Conservation (phyloP, 2,888 invertebrate species). For the Leptopilina drosophilae region DNA sequence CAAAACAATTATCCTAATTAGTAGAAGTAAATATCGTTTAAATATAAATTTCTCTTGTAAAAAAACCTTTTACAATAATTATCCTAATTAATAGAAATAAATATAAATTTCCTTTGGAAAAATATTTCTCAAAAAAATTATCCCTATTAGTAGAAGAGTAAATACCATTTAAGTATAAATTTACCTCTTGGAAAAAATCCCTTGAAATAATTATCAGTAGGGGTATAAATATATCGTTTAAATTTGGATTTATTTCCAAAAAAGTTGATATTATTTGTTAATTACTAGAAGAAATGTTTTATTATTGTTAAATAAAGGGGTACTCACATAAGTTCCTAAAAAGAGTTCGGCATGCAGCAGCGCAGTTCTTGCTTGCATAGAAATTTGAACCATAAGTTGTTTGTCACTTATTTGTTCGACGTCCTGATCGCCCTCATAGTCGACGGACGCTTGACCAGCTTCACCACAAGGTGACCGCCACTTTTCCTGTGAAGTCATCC, state of each 20-base stretch:
- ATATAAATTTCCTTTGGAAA: too few species aligned
- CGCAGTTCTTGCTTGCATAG: slow-evolving; percentile 77
- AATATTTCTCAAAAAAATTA: too few species aligned
- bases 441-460: slow-evolving; percentile 68
- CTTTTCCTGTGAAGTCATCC: slow-evolving; percentile 72
- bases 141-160: background rate
- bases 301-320: background rate
- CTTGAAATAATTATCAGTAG: too few species aligned
- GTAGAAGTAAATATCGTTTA: too few species aligned
- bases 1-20: too few species aligned
- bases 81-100: too few species aligned
- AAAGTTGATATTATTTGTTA: background rate
- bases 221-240: too few species aligned
- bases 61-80: too few species aligned
- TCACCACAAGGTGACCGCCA: slow-evolving; percentile 80
- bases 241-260: background rate
- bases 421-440: slow-evolving; percentile 68
- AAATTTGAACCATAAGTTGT: slow-evolving; percentile 76
- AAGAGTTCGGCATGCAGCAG: slow-evolving; percentile 75
- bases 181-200: too few species aligned
- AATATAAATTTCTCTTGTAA: too few species aligned
- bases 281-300: too few species aligned
- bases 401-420: slow-evolving; percentile 71
- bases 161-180: too few species aligned
- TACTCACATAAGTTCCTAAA: slow-evolving; percentile 78